Percentiles rank a stretch among this genome's conserved stretches.
These are phyloP conservation scores for Gila orcuttii DNA, from an alignment of 2,113 vertebrate genomes.

Conservation along the genomic window DNA sequence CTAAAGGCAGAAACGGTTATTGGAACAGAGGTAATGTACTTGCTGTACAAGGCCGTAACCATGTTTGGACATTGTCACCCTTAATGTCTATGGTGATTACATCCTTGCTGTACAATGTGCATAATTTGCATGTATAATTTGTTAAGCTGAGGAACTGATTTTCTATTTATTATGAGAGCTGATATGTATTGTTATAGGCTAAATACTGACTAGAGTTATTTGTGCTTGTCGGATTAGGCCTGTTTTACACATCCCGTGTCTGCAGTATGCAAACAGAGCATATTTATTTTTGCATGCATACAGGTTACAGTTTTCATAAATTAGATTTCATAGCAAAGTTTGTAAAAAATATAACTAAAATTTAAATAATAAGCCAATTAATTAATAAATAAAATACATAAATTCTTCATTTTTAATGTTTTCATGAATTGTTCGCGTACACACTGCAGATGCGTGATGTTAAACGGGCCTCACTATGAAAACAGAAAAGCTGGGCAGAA, in stretches of 20 bases:
- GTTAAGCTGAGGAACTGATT: neutral
- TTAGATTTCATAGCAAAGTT: neutral
- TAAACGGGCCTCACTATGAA: neutral
- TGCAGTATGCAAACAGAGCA: neutral
- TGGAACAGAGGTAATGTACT: slow-evolving; percentile 47
- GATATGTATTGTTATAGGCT: neutral
- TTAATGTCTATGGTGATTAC: too few relatives aligned
- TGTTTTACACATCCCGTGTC: neutral
- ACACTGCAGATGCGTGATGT: neutral
- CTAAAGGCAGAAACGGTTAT: slow-evolving; percentile 82
- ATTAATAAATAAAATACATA: too few relatives aligned
- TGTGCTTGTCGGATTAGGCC: neutral
- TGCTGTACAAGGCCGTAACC: neutral
- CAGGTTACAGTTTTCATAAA: neutral
- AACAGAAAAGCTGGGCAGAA: neutral
- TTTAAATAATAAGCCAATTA: neutral
- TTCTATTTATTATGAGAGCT: neutral
- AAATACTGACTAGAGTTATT: neutral
- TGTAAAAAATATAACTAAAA: neutral
- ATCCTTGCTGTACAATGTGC: slow-evolving; percentile 5
- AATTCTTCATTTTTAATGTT: too few relatives aligned
- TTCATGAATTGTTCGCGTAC: neutral
- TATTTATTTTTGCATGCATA: neutral
- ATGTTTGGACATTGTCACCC: too few relatives aligned
- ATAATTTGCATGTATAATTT: neutral